Evolutionary conservation across 1,140 invertebrate species (phyloP).

Genomic region (Drosophila sproati): DNA sequence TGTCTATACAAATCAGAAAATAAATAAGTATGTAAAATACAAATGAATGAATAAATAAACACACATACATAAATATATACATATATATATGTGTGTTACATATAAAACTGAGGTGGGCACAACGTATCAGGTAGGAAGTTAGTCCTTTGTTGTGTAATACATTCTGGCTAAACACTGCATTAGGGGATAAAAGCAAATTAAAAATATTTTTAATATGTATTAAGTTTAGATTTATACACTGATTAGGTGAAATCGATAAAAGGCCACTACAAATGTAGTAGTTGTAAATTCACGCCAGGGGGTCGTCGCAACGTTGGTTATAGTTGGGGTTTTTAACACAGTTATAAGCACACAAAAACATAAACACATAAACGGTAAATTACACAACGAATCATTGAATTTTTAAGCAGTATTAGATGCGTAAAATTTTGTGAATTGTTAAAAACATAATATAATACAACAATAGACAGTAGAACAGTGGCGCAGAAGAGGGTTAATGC

Average conservation of each 20-base stretch:
- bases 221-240: conserved; percentile 33
- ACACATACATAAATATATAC: not conserved
- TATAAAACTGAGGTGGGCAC: conserved; percentile 2
- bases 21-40: not conserved
- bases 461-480: conserved; percentile 34
- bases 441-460: conserved; percentile 62
- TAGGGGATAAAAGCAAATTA: not conserved
- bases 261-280: conserved; percentile 18
- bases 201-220: conserved; percentile 18
- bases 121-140: not conserved
- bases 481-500: conserved; percentile 6
- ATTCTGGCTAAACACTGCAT: conserved; percentile 15
- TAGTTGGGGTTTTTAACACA: conserved; percentile 2
- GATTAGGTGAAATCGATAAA: conserved; percentile 67
- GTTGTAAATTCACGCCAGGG: conserved; percentile 2
- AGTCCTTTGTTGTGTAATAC: not conserved
- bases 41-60: not conserved
- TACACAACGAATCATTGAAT: conserved; percentile 17
- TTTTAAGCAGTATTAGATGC: conserved; percentile 24
- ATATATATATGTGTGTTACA: not conserved
- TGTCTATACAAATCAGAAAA: not conserved
- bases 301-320: conserved; percentile 8
- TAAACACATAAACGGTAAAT: conserved; percentile 42
- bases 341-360: conserved; percentile 38
- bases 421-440: conserved; percentile 53